Evolutionary conservation across 2,113 vertebrate genomes (phyloP).

Genomic region (Tautogolabrus adspersus): DNA sequence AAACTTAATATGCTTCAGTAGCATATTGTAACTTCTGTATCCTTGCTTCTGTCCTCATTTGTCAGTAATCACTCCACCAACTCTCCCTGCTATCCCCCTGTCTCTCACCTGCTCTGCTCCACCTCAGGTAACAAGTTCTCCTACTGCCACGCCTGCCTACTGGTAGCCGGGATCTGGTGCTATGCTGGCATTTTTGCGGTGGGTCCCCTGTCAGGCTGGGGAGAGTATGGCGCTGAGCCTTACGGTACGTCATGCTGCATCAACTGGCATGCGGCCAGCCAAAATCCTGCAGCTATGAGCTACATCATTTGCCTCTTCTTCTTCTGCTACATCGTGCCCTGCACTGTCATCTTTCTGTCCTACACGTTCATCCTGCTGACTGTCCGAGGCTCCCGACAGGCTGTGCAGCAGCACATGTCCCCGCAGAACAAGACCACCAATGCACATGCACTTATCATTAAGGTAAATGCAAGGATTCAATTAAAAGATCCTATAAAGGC

Average conservation of each 20-base stretch:
- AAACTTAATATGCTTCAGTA: constrained; percentile 22
- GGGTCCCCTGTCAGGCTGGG: constrained; percentile 86
- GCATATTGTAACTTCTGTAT: constrained; percentile 26
- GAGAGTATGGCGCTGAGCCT: constrained; percentile 87
- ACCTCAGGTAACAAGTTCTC: constrained; percentile 87
- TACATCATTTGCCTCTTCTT: constrained; percentile 88
- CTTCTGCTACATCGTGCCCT: constrained; percentile 90
- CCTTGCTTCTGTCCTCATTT: constrained; percentile 4
- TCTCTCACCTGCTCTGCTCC: constrained; percentile 5
- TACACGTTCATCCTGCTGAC: constrained; percentile 86
- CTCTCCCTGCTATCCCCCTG: constrained; percentile 16
- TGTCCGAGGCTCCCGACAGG: constrained; percentile 81
- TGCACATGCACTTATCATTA: constrained; percentile 82
- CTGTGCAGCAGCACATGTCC: constrained; percentile 84
- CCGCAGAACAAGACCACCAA: constrained; percentile 79
- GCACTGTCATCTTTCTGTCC: constrained; percentile 86
- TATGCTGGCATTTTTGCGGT: constrained; percentile 85
- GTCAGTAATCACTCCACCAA: neutral
- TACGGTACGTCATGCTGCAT: constrained; percentile 91
- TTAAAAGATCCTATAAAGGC: neutral
- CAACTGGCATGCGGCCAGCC: constrained; percentile 81
- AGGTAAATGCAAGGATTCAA: constrained; percentile 74
- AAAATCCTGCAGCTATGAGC: constrained; percentile 78
- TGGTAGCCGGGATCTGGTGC: constrained; percentile 85
- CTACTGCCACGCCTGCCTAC: constrained; percentile 73